These are phyloP conservation scores for Enteromius thamalakanensis DNA, from an alignment of 2,797 vertebrate species.

Conservation along the genomic window DNA sequence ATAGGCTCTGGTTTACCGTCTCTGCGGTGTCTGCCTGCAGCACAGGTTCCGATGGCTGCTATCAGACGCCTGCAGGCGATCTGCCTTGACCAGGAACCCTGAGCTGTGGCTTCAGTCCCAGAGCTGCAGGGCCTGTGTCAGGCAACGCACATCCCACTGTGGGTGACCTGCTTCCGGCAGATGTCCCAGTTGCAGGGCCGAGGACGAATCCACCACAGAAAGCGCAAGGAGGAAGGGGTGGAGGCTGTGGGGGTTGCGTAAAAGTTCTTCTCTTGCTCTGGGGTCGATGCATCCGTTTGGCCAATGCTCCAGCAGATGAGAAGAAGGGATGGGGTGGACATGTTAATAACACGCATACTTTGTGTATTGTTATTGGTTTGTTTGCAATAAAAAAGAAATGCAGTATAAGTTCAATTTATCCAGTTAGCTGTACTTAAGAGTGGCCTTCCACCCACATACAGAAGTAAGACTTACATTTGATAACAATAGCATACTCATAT, in stretches of 20 bases:
- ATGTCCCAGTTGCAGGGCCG: slow-evolving; percentile 85
- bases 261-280: slow-evolving; percentile 73
- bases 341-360: background rate
- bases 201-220: slow-evolving; percentile 85
- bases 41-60: slow-evolving; percentile 65
- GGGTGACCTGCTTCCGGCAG: slow-evolving; percentile 90
- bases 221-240: slow-evolving; percentile 65
- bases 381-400: background rate
- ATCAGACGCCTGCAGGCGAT: slow-evolving; percentile 67
- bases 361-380: background rate
- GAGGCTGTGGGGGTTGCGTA: slow-evolving; percentile 76
- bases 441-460: background rate
- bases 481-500: background rate
- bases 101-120: slow-evolving; percentile 84
- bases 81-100: slow-evolving; percentile 75
- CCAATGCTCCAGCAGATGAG: slow-evolving; percentile 49
- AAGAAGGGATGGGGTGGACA: background rate
- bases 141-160: slow-evolving; percentile 84
- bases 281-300: slow-evolving; percentile 65
- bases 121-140: slow-evolving; percentile 74
- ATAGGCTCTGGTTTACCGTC: slow-evolving; percentile 67
- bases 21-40: slow-evolving; percentile 60
- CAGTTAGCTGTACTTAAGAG: background rate
- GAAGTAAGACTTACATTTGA: background rate
- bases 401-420: background rate